These are phyloP conservation scores for Sarcophaga carnaria DNA, from an alignment of 2,888 invertebrate species.

Conservation along the genomic window DNA sequence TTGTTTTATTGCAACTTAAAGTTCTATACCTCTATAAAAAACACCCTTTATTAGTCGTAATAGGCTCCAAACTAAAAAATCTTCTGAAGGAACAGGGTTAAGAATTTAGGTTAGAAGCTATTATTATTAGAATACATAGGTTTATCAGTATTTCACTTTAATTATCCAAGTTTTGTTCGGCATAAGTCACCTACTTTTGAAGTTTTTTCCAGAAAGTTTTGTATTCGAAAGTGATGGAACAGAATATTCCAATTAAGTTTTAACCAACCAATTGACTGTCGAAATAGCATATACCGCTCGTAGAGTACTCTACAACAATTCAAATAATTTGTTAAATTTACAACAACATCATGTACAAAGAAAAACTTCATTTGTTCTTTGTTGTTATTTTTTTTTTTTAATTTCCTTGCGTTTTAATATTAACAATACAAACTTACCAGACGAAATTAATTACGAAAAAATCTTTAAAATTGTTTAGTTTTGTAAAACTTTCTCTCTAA, in stretches of 20 bases:
- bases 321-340: background rate
- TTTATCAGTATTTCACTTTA: too few species aligned
- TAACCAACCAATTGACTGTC: background rate
- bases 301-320: background rate
- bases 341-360: background rate
- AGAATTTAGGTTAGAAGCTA: too few species aligned
- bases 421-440: conserved; percentile 45
- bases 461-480: conserved; percentile 8
- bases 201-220: too few species aligned
- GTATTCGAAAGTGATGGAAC: too few species aligned
- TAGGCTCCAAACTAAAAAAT: too few species aligned
- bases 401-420: background rate
- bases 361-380: background rate
- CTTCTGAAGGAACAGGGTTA: too few species aligned
- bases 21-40: too few species aligned
- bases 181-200: too few species aligned
- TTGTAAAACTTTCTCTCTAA: background rate
- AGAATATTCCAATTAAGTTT: background rate
- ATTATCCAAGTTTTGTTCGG: too few species aligned
- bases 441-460: conserved; percentile 47
- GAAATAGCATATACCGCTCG: background rate
- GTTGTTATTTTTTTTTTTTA: background rate
- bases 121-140: too few species aligned
- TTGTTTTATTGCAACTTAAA: too few species aligned
- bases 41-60: too few species aligned